phyloP scores from a whole-genome alignment of 2,888 invertebrate genomes.

The Machimus rusticus region DNA sequence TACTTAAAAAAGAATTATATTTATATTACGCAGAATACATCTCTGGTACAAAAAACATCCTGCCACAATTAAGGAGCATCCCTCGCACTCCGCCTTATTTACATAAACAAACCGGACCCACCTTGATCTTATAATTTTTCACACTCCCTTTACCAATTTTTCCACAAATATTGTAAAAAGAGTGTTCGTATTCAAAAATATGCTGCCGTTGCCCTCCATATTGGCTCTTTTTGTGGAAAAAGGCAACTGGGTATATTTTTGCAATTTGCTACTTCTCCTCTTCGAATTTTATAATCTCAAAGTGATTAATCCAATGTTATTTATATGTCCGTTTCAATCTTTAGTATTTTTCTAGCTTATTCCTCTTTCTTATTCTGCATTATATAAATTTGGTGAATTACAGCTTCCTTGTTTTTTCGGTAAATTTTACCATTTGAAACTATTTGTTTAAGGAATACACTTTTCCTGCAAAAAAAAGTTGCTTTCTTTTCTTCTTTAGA shows the following conservation, averaged over 20 bases:
- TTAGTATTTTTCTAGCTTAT: background rate
- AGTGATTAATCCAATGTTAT: background rate
- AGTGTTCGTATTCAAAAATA: constrained; percentile 31
- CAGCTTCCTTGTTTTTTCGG: constrained; percentile 2
- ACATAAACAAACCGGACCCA: constrained; percentile 16
- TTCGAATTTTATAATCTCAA: background rate
- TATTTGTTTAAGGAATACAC: background rate
- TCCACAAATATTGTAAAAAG: background rate
- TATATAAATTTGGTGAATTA: constrained; percentile 24
- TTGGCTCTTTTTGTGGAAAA: constrained; percentile 42
- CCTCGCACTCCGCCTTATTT: background rate
- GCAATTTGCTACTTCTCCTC: background rate
- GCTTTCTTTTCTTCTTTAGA: background rate
- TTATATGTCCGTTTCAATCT: background rate
- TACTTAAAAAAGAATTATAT: constrained; percentile 27
- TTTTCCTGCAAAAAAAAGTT: constrained; percentile 10
- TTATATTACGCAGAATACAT: constrained; percentile 39
- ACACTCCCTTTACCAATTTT: background rate
- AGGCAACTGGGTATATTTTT: constrained; percentile 13
- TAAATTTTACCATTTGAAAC: constrained; percentile 13
- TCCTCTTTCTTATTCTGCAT: background rate
- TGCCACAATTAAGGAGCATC: background rate
- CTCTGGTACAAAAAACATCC: background rate
- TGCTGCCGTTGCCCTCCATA: constrained; percentile 19
- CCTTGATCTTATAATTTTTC: constrained; percentile 23